Conservation (phyloP, 1,140 invertebrate genomes). For the Orius insidiosus region DNA sequence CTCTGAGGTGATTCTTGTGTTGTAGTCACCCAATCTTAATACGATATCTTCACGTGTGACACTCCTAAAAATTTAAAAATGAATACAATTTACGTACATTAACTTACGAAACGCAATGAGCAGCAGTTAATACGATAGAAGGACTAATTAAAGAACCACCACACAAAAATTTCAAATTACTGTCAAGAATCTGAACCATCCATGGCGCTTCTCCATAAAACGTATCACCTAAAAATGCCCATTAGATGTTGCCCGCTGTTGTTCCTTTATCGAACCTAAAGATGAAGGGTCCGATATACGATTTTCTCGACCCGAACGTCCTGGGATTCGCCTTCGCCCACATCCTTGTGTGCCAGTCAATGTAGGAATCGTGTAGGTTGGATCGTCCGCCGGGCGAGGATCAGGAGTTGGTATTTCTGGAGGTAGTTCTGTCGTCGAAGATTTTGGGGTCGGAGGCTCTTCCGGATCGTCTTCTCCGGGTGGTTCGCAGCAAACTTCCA, state of each 20-base stretch:
- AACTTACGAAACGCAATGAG: slow-evolving; percentile 27
- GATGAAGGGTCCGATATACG: too few relatives aligned
- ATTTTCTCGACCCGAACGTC: neutral
- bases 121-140: slow-evolving; percentile 35
- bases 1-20: slow-evolving; percentile 35
- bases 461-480: neutral
- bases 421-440: neutral
- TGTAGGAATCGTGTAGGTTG: neutral
- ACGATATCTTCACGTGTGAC: slow-evolving; percentile 18
- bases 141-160: slow-evolving; percentile 37
- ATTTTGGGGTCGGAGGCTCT: neutral
- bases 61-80: neutral
- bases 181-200: slow-evolving; percentile 10
- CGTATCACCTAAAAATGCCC: slow-evolving; percentile 4
- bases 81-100: neutral
- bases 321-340: neutral
- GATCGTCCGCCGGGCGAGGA: neutral
- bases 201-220: slow-evolving; percentile 14
- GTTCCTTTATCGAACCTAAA: neutral
- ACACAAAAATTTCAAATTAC: slow-evolving; percentile 26
- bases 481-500: slow-evolving; percentile 1
- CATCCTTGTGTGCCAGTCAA: neutral
- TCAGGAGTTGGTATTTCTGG: neutral
- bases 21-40: slow-evolving; percentile 41
- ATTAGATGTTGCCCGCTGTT: neutral